Evolutionary conservation across 2,888 invertebrate genomes (phyloP), one percentile per base, ranked within the genome.

Genomic region (Acleris emargana): DNA sequence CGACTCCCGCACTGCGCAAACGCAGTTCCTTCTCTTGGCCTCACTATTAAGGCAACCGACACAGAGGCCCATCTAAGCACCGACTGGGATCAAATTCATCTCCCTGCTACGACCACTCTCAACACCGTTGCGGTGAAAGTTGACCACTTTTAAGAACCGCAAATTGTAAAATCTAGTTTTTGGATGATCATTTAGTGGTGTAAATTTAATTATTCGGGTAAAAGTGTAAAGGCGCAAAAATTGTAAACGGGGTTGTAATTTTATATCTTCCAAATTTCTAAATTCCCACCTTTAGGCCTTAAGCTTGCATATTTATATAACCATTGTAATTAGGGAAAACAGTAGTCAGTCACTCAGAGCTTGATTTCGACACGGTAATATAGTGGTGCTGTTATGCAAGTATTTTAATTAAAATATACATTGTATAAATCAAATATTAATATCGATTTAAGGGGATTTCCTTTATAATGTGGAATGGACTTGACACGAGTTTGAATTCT

Each of bases 71-170:
- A 97, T 88, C 94, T 97, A 75, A 96, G 96, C 84, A 96, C 97
- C 71, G 96, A 96, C 81, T 95, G 97, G 95, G 96, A 97, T 76
- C 96, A 97, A 74, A 97, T 97, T 74, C 94, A 96, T 78, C 93
- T 97, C 74, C 97, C 97, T 57, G 95, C 96, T 71, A 97, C 97
- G 72, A 95, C 96, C 67, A 96, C 97, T 25, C 95, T 97, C 55
- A 97, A 97, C 84, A 97, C 96, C 69, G 97, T 98, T 47, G 97
- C 97, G 61, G 97, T 98, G 66, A 96, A 97, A 90, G 97, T 98
- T 70, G 97, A 98, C 88, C 98, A 98, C 88, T 98, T 98, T 89
- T 97, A 80, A 54, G 42, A 50, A 20, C 17, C 38, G 28, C 5
- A 47, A 11, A 18, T 53, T 53, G 18, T 32, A 11, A 52, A 17